Evolutionary conservation across 2,113 vertebrate genomes (phyloP).

Genomic region (Notechis scutatus): DNA sequence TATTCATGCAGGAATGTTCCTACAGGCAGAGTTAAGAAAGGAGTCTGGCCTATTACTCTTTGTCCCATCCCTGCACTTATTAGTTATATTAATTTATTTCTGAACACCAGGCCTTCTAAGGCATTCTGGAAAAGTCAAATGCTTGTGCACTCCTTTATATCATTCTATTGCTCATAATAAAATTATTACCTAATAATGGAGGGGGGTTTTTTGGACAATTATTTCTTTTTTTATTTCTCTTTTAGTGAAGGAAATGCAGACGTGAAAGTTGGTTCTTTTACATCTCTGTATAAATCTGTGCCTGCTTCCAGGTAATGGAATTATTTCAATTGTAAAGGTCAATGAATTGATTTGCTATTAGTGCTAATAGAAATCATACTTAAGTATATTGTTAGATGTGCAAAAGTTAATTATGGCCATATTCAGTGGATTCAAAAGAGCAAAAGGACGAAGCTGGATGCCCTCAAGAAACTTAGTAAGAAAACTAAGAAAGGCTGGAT

Average conservation of each 20-base stretch:
- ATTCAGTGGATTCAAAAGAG: background rate
- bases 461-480: no score
- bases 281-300: background rate
- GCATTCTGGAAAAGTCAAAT: background rate
- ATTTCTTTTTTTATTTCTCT: constrained; percentile 12
- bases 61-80: background rate
- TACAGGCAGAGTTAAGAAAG: background rate
- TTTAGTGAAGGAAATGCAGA: background rate
- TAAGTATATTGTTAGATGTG: background rate
- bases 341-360: background rate
- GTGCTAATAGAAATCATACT: background rate
- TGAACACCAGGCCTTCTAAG: background rate
- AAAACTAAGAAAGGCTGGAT: background rate
- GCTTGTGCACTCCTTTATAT: background rate
- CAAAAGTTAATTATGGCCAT: background rate
- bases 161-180: background rate
- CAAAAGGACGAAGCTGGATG: background rate
- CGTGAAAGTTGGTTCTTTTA: background rate
- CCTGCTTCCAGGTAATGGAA: constrained; percentile 24
- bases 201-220: background rate
- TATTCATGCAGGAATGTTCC: background rate
- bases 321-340: background rate
- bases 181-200: background rate
- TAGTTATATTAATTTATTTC: background rate
- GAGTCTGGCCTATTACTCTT: background rate